Evolutionary conservation across 2,113 vertebrate species (phyloP), one percentile per base, ranked within the genome.

Genomic region (Nannobrachium achirus): DNA sequence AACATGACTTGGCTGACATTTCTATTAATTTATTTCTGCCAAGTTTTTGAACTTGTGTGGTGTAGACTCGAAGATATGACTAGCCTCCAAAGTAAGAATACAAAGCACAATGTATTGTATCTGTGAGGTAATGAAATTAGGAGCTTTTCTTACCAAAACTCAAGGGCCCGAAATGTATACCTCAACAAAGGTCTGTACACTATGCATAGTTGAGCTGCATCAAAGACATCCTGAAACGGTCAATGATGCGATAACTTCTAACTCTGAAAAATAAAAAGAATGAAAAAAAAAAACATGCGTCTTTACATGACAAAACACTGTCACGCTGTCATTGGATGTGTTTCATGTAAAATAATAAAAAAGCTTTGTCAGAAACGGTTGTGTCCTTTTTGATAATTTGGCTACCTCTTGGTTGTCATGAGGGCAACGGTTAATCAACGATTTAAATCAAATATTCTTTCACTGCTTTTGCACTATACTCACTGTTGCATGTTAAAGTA

Each of bases 121-220:
- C 73, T 68, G 76, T 83, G 73, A 84, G 75, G 78, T 88, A 70
- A 80, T 67, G 53, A 69, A 82, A 82, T 82, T 83, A 62, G 70
- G 69, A 80, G 73, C 61, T 79, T 80, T 80, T 64, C 71, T 76
- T 59, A 33, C 58, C 60, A 71, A 51, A 84, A 73, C 79, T 86
- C 88, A 88, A 86, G 86, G 86, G 88, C 84, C 86, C 78, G 79
- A 86, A 75, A 78, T 87, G 75, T 85, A 89, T 91, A 91, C 89
- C 88, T 91, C 88, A 89, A 77, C 77, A 56, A 85, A 81, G 81
- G 75, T 86, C 76, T 86, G 86, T 83, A 82, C 87, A 90, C 87
- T 88, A 90, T 90, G 89, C 89, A 91, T 90, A 71, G 73, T 80
- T 66, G 49, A 90, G 80, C 82, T 87, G 81, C 88, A 86, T 76